Base-by-base conservation (phyloP, 2,888 invertebrate species). In the Arrhopalites spinosus region DNA sequence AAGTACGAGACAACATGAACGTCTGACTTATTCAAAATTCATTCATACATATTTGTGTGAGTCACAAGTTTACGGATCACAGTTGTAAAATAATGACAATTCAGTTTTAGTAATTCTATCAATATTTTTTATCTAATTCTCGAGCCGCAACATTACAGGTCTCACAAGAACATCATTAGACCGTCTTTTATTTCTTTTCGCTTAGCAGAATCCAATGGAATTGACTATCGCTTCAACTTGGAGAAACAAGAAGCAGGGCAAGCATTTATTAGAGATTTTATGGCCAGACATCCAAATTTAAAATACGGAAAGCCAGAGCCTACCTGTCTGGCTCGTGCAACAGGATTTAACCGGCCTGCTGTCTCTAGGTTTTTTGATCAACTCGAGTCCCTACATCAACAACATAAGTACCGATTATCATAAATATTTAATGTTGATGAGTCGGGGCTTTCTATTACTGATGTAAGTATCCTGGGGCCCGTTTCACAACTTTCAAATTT, bases 391-490 rank as follows among this genome's bases (percentile, higher is more conserved):
- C 0, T 76, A 0, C 0, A 61, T 1, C 0, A 11, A 2, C 0
- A 20, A 53, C 1, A 67, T 15, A 11, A 66, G 13, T 43, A 25
- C 25, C n/a, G n/a, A 5, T 17, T 59, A 3, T 13, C 5, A 23
- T 11, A 20, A 69, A 45, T 78, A 59, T 75, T 47, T 56, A 79
- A 77, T 36, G 69, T 75, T 1, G 77, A 78, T 47, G 75, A 79
- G 66, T 73, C 73, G 15, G 79, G 74, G 23, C 15, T 70, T 1
- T 63, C 56, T 17, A 36, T 71, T 11, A 74, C 78, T 5, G 73
- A 30, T 30, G 69, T 59, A 56, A 30, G 56, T 17, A 36, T 17
- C n/a, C n/a, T n/a, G n/a, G n/a, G n/a, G n/a, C n/a, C n/a, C n/a
- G 23, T 17, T 17, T n/a, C n/a, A n/a, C n/a, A n/a, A n/a, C n/a